These are phyloP conservation scores for Drosophila subquinaria DNA, from an alignment of 2,888 invertebrate species.

Conservation along the genomic window DNA sequence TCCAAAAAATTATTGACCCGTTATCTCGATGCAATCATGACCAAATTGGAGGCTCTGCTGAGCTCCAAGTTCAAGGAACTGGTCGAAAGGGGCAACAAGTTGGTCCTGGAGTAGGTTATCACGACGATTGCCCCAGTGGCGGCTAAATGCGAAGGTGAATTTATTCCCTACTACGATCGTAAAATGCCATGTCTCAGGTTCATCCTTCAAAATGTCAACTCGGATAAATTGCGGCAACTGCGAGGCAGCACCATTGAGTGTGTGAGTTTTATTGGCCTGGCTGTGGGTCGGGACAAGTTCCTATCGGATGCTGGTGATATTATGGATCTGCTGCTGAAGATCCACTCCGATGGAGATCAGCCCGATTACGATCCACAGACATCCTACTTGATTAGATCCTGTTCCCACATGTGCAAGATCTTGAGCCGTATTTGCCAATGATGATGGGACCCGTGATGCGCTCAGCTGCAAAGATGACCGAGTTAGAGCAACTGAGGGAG, in stretches of 20 bases:
- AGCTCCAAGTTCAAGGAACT: slow-evolving; percentile 97
- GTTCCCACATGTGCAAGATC: slow-evolving; percentile 99
- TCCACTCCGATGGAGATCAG: slow-evolving; percentile 93
- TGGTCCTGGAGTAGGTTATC: slow-evolving; percentile 98
- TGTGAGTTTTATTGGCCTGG: slow-evolving; percentile 97
- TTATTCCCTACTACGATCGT: slow-evolving; percentile 96
- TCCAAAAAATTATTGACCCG: slow-evolving; percentile 96
- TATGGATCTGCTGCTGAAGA: slow-evolving; percentile 97
- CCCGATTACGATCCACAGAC: slow-evolving; percentile 98
- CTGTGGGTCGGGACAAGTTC: slow-evolving; percentile 94
- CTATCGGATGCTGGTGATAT: slow-evolving; percentile 96
- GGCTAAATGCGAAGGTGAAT: slow-evolving; percentile 98
- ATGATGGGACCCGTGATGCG: slow-evolving; percentile 96
- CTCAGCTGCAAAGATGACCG: slow-evolving; percentile 90
- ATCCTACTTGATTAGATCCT: slow-evolving; percentile 98
- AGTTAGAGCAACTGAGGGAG: background rate
- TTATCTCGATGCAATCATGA: slow-evolving; percentile 96
- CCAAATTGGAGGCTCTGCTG: slow-evolving; percentile 94
- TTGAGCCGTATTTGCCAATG: slow-evolving; percentile 95
- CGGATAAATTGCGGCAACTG: slow-evolving; percentile 94
- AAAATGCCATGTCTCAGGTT: slow-evolving; percentile 98
- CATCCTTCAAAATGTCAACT: slow-evolving; percentile 97
- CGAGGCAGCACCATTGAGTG: slow-evolving; percentile 99
- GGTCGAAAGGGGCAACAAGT: slow-evolving; percentile 96
- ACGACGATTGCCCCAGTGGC: slow-evolving; percentile 99